Conservation (phyloP, 2,797 vertebrate species). For the Microtus californicus region DNA sequence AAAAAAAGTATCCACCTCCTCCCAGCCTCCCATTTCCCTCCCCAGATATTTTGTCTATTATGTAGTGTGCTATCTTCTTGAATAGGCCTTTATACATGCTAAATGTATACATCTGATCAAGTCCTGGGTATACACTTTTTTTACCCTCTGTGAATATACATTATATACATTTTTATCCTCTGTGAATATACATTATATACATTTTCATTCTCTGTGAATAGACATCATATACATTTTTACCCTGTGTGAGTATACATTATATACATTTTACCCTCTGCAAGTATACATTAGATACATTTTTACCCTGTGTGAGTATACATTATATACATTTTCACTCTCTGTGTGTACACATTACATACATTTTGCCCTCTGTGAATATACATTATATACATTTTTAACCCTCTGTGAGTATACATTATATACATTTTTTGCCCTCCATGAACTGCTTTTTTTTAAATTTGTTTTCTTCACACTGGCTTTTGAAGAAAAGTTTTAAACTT, state of each 20-base stretch:
- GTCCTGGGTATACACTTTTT: background rate
- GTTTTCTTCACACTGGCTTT: slow-evolving; percentile 44
- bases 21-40: too few species aligned
- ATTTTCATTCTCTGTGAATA: background rate
- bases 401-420: too few species aligned
- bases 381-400: background rate
- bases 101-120: background rate
- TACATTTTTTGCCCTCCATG: background rate
- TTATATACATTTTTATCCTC: background rate
- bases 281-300: too few species aligned
- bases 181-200: background rate
- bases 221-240: background rate
- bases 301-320: background rate
- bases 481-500: slow-evolving; percentile 59
- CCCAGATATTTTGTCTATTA: background rate
- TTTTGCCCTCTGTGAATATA: too few species aligned
- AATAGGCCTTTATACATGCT: slow-evolving; percentile 23
- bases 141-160: background rate
- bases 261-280: too few species aligned
- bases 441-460: background rate
- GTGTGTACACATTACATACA: too few species aligned
- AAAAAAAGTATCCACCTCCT: too few species aligned
- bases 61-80: background rate
- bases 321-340: too few species aligned
- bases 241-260: background rate